These are phyloP conservation scores for Sebastes flavidus DNA, from an alignment of 2,797 vertebrate species.

Conservation along the genomic window DNA sequence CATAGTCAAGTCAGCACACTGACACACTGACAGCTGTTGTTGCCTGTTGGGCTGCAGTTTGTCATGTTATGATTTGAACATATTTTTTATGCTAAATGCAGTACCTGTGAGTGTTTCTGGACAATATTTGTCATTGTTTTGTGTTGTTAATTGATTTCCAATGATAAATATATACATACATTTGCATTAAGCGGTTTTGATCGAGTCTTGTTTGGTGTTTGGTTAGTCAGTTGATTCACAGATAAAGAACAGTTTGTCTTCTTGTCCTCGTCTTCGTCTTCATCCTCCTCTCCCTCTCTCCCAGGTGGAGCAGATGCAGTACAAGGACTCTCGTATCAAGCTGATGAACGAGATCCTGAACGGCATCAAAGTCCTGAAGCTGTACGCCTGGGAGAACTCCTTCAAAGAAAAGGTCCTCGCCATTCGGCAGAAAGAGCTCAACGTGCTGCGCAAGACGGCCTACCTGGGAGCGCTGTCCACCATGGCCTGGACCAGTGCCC, in stretches of 20 bases:
- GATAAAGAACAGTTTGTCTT: background rate
- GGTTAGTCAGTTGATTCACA: background rate
- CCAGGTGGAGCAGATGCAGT: constrained; percentile 92
- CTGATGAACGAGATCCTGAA: constrained; percentile 96
- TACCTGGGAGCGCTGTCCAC: constrained; percentile 89
- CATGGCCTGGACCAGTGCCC: constrained; percentile 91
- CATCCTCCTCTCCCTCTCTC: background rate
- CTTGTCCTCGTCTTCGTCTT: background rate
- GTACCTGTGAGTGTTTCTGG: too few species aligned
- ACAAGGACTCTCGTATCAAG: constrained; percentile 93
- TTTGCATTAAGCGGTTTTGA: too few species aligned
- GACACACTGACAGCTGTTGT: too few species aligned
- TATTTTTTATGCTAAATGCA: too few species aligned
- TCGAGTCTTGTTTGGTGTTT: background rate
- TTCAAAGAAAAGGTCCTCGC: constrained; percentile 89
- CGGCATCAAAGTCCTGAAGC: constrained; percentile 96
- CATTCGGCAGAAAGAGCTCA: constrained; percentile 90
- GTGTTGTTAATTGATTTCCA: too few species aligned
- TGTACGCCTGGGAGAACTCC: constrained; percentile 96
- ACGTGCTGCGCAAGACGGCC: constrained; percentile 85
- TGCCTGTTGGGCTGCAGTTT: too few species aligned
- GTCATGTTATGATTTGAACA: too few species aligned
- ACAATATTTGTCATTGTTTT: too few species aligned
- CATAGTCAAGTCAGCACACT: too few species aligned
- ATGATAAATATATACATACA: too few species aligned